Conservation (phyloP, 1,140 invertebrate genomes). For the Aporrectodea caliginosa region DNA sequence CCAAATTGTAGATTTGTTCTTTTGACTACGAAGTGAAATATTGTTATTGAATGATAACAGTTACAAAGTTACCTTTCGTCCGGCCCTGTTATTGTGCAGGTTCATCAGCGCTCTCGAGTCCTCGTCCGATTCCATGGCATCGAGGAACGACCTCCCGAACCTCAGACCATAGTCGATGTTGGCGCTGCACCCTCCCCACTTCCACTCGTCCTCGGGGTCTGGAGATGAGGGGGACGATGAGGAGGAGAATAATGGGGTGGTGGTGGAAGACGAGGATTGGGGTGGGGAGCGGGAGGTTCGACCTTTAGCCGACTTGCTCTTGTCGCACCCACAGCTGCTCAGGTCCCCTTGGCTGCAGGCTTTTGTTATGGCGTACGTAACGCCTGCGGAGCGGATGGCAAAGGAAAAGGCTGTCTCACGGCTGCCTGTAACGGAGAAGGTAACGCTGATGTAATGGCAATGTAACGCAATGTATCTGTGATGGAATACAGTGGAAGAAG, state of each 20-base stretch:
- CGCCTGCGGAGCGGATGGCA: conserved; percentile 82
- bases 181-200: conserved; percentile 71
- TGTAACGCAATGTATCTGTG: no score
- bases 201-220: conserved; percentile 36
- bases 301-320: conserved; percentile 43
- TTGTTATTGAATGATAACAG: no score
- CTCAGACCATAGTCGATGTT: conserved; percentile 92
- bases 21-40: no score
- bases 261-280: neutral
- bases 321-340: conserved; percentile 79
- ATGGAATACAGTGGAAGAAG: neutral
- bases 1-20: no score
- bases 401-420: conserved; percentile 81
- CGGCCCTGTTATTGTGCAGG: conserved; percentile 92
- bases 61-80: conserved; percentile 28
- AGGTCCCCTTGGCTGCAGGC: conserved; percentile 86
- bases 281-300: conserved; percentile 59
- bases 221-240: neutral
- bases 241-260: neutral
- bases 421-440: no score
- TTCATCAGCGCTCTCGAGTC: conserved; percentile 79
- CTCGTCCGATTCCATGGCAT: conserved; percentile 76
- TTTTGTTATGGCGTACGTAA: conserved; percentile 81
- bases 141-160: conserved; percentile 87
- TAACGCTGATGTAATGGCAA: no score